phyloP scores from a whole-genome alignment of 1,140 invertebrate genomes.

The Adelges cooleyi region DNA sequence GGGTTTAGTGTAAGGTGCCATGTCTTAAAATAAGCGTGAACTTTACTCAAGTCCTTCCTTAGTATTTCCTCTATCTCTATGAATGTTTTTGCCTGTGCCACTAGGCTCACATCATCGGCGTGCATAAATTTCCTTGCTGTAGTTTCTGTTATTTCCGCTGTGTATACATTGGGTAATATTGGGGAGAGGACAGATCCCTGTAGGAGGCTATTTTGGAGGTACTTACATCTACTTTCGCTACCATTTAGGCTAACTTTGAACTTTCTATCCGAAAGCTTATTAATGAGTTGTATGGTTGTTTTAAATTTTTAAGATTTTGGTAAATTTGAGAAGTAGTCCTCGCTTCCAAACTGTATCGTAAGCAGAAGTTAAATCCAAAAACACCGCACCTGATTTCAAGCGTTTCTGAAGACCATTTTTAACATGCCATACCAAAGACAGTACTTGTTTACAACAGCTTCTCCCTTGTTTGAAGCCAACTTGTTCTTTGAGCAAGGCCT shows the following conservation, averaged over 20 bases:
- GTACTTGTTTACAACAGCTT: conserved; percentile 18
- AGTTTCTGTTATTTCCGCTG: neutral
- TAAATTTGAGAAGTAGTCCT: neutral
- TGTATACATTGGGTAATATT: neutral
- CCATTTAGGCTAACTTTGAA: neutral
- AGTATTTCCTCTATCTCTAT: neutral
- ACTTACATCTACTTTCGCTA: neutral
- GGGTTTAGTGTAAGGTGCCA: conserved; percentile 8
- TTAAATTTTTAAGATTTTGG: neutral
- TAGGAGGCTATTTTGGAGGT: neutral
- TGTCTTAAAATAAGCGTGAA: neutral
- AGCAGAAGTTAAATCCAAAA: neutral
- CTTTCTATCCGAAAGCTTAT: conserved; percentile 7
- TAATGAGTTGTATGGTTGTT: conserved; percentile 1
- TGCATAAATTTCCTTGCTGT: neutral
- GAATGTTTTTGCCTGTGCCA: neutral
- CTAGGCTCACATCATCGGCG: neutral
- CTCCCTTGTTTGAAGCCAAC: conserved; percentile 9
- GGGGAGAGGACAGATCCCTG: neutral
- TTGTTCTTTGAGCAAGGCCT: neutral
- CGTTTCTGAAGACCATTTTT: conserved; percentile 20
- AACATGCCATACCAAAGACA: neutral
- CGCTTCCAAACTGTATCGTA: conserved; percentile 17
- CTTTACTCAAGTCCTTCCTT: neutral
- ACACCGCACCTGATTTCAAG: neutral